A percentile compares a stretch with the other conserved stretches of the same genome.
These are phyloP conservation scores for Poeciliopsis infans DNA, from an alignment of 2,797 vertebrate species.

Conservation along the genomic window DNA sequence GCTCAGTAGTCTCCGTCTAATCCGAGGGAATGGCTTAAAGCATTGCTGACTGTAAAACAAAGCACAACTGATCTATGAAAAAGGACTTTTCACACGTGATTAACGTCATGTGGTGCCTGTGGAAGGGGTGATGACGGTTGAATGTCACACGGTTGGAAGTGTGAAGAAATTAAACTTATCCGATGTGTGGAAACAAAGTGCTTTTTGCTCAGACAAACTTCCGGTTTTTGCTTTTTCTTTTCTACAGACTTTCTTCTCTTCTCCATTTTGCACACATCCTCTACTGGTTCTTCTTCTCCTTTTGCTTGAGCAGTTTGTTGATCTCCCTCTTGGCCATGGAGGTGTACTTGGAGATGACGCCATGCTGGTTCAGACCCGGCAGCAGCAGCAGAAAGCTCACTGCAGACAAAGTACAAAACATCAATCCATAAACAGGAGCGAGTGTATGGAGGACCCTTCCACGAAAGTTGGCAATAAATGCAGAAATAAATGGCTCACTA, in stretches of 20 bases:
- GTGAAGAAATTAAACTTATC: slow-evolving; percentile 37
- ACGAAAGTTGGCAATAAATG: no score
- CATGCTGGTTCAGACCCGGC: slow-evolving; percentile 95
- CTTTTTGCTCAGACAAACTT: slow-evolving; percentile 37
- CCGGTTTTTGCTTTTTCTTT: slow-evolving; percentile 1
- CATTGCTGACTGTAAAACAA: slow-evolving; percentile 36
- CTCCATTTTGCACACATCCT: neutral
- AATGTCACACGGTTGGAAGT: slow-evolving; percentile 19
- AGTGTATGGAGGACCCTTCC: no score
- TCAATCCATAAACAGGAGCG: neutral
- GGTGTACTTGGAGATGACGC: slow-evolving; percentile 92
- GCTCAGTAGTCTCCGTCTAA: slow-evolving; percentile 65
- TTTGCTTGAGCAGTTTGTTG: slow-evolving; percentile 97
- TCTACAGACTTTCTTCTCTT: slow-evolving; percentile 24
- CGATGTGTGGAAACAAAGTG: slow-evolving; percentile 24
- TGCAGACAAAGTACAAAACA: slow-evolving; percentile 46
- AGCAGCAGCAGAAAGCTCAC: slow-evolving; percentile 92
- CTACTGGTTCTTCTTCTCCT: slow-evolving; percentile 97
- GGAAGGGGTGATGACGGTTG: slow-evolving; percentile 9
- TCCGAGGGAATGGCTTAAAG: slow-evolving; percentile 54
- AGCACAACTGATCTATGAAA: slow-evolving; percentile 24
- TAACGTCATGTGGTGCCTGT: slow-evolving; percentile 19
- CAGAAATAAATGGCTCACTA: no score
- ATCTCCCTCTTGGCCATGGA: slow-evolving; percentile 95
- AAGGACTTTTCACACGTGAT: slow-evolving; percentile 7